Evolutionary conservation across 2,888 invertebrate genomes (phyloP), one percentile per base, ranked within the genome.

Genomic region (Pachliopta kotzebuea): DNA sequence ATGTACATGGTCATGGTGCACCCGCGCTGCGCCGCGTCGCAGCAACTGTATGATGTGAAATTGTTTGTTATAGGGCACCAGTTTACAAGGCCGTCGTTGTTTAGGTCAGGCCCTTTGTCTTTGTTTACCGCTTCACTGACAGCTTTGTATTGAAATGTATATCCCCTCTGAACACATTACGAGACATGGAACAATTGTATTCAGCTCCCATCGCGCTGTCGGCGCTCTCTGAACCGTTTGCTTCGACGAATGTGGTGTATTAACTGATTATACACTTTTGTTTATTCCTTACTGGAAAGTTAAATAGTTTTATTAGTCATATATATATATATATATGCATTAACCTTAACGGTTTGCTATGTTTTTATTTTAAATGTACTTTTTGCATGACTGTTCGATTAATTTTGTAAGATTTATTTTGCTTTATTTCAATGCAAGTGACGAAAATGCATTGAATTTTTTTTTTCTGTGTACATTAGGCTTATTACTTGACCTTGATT

Each of bases 51-150:
- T 74, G 67, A 70, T 72, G 68, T 76, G 73, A 68, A 72, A 80
- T 86, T 80, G 81, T 90, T 90, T 90, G 90, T 91, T 91, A 86
- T 91, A 91, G 91, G 90, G 83, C 79, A 84, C 89, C 89, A 83
- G 90, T 89, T 82, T 83, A 83, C 90, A 86, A 88, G 90, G 85
- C 87, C 90, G 74, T 87, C 90, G 77, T 90, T 85, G 76, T 84
- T 90, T 90, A 90, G 90, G 90, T 90, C 87, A 90, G 90, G 85
- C 86, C 83, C 76, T 72, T 81, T 75, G 74, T 74, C 70, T 72
- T 78, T 78, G 80, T 79, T 83, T 84, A 83, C 78, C 69, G 88
- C 88, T 88, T 88, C 65, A 71, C 64, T 71, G 64, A 73, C 65
- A 74, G 78, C 83, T 85, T 85, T 80, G 74, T 70, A 77, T 75